Base-by-base conservation (phyloP, 2,797 vertebrate genomes). In the Sarcophilus harrisii region DNA sequence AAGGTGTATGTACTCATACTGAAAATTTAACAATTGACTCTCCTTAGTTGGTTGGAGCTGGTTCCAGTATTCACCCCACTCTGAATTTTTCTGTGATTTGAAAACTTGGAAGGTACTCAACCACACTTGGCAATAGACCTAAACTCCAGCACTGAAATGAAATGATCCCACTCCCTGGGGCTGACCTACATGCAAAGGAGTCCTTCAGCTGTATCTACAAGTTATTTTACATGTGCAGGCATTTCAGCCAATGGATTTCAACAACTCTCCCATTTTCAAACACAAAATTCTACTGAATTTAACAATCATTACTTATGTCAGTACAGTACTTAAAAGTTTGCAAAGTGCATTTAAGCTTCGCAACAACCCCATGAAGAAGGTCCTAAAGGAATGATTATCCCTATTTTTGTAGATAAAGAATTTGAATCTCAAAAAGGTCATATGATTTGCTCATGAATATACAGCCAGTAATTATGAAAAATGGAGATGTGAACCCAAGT, bases 371-470 rank as follows among this genome's bases (percentile, higher is more conserved):
- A 10, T 57, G 29, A 18, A 6, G 2, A 14, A 58, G 57, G 59
- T 21, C 66, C 45, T 66, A 59, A 60, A 81, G 24, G n/a, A 45
- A 27, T 81, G n/a, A 81, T 81, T 58, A 91, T 93, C 52, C 95
- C 58, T 90, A 4, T 57, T 92, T 94, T 94, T 12, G 49, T 4
- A 45, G 18, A 58, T 3, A 54, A 60, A 28, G 27, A 92, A 91
- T 32, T 11, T 92, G 14, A 92, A 55, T 54, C 93, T 90, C 81
- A 30, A 21, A 91, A 81, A 91, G 94, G 49, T 93, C 90, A 89
- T 57, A 24, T 58, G 94, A 93, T 16, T 30, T 90, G 58, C 4
- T 52, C 5, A 38, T 92, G 49, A 81, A 29, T 21, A 12, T 55
- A n/a, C 0, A 87, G 90, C 12, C 90, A 91, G 13, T 38, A 55